Evolutionary conservation across 2,113 vertebrate genomes (phyloP).

Genomic region (Tiliqua scincoides): DNA sequence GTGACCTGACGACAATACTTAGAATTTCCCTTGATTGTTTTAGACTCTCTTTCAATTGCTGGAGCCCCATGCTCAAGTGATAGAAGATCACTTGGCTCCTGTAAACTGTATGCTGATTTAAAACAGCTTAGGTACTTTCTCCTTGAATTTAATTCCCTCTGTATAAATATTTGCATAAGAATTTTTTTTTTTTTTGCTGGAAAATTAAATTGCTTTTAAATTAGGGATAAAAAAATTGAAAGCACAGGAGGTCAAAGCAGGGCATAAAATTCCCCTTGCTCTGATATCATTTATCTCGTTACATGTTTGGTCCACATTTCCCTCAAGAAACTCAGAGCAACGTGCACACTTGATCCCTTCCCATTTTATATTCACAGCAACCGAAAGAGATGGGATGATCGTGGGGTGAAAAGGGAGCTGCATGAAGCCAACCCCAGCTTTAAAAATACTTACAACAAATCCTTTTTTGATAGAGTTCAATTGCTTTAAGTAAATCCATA

Average conservation of each 20-base stretch:
- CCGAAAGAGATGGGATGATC: no score
- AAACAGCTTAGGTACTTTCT: not conserved
- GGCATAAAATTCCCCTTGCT: not conserved
- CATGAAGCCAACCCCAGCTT: not conserved
- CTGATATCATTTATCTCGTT: no score
- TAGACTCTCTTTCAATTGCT: not conserved
- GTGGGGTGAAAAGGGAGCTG: not conserved
- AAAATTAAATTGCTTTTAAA: not conserved
- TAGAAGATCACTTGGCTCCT: not conserved
- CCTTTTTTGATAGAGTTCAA: slow-evolving; percentile 95
- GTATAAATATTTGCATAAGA: not conserved
- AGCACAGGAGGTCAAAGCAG: not conserved
- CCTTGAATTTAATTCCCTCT: not conserved
- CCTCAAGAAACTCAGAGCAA: no score
- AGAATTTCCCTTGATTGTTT: slow-evolving; percentile 21
- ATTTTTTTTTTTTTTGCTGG: not conserved
- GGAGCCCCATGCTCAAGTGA: slow-evolving; percentile 6
- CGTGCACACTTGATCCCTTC: no score
- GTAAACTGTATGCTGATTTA: not conserved
- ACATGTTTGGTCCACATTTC: no score
- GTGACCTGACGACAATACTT: slow-evolving; percentile 22
- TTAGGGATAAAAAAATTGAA: slow-evolving; percentile 19
- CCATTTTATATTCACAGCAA: no score
- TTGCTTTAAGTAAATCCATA: slow-evolving; percentile 97
- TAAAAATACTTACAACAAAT: slow-evolving; percentile 88